Base-by-base conservation (phyloP, 2,888 invertebrate species). In the Rhyacophila evoluta region DNA sequence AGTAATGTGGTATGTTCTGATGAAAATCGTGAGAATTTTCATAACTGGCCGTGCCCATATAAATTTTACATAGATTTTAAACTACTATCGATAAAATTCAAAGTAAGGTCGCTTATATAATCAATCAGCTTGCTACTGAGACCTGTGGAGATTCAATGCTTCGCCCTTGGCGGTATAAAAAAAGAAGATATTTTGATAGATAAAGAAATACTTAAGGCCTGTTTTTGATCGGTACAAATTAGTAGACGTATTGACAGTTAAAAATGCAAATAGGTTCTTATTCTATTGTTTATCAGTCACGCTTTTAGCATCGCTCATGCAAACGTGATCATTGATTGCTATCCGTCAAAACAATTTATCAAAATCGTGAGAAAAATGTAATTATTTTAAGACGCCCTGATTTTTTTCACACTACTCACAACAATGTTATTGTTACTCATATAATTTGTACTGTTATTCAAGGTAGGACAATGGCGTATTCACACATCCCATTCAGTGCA, bases 301-400 rank as follows among this genome's bases (percentile, higher is more conserved):
- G 55, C 19, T 10, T 25, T 55, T 8, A 2, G 15, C 55, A 55
- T 55, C 55, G 19, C 55, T 55, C 55, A 55, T 10, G 19, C 10
- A 55, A 55, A 55, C 55, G 55, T 55, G 55, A 55, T 55, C 25
- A 8, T 15, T 55, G 55, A 55, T 55, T 19, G 55, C 55, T 55
- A 55, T 55, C 55, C 55, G 55, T 55, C 55, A 55, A 55, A 19
- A 55, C 19, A 55, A 55, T 55, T 55, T 55, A 25, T 55, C 55
- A 55, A 55, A 55, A 55, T 55, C 55, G 55, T 55, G 55, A 55
- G 55, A 55, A 55, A 55, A 55, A 55, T 55, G 19, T 55, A 55
- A 55, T 55, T 55, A 19, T 55, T 55, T 55, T 55, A 55, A 55
- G 19, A 55, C 55, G 55, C 55, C 55, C 55, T 55, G 55, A 55